These are phyloP conservation scores for Cosmorhoe ocellata DNA, from an alignment of 2,888 invertebrate genomes.

Conservation along the genomic window DNA sequence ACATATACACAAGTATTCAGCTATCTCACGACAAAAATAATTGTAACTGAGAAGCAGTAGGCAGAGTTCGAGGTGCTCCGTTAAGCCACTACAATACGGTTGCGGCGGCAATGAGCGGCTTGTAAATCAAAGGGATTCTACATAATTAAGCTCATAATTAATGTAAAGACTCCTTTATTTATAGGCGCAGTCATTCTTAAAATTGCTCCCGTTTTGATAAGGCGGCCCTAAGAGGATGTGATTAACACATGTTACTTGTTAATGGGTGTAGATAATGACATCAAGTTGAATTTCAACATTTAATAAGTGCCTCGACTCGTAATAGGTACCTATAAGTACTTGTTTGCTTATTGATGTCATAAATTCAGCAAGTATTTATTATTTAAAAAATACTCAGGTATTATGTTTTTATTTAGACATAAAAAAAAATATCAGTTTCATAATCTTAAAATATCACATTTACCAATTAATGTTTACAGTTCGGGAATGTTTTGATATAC, in stretches of 20 bases:
- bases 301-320: slow-evolving; percentile 22
- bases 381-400: no score
- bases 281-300: slow-evolving; percentile 45
- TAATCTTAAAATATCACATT: background rate
- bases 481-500: slow-evolving; percentile 43
- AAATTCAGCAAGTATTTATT: background rate
- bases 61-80: slow-evolving; percentile 67
- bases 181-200: slow-evolving; percentile 78
- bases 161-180: slow-evolving; percentile 79
- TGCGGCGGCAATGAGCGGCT: slow-evolving; percentile 77
- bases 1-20: slow-evolving; percentile 44
- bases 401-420: background rate
- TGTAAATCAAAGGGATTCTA: slow-evolving; percentile 82
- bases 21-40: slow-evolving; percentile 75
- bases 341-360: slow-evolving; percentile 23
- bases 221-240: slow-evolving; percentile 61
- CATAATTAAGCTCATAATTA: slow-evolving; percentile 82
- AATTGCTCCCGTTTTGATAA: slow-evolving; percentile 77
- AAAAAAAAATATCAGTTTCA: background rate
- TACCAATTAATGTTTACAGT: slow-evolving; percentile 29
- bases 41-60: slow-evolving; percentile 65
- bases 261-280: slow-evolving; percentile 64
- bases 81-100: slow-evolving; percentile 80
- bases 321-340: no score
- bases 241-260: slow-evolving; percentile 73